Conservation (phyloP, 2,113 vertebrate species). For the Polyodon spathula region DNA sequence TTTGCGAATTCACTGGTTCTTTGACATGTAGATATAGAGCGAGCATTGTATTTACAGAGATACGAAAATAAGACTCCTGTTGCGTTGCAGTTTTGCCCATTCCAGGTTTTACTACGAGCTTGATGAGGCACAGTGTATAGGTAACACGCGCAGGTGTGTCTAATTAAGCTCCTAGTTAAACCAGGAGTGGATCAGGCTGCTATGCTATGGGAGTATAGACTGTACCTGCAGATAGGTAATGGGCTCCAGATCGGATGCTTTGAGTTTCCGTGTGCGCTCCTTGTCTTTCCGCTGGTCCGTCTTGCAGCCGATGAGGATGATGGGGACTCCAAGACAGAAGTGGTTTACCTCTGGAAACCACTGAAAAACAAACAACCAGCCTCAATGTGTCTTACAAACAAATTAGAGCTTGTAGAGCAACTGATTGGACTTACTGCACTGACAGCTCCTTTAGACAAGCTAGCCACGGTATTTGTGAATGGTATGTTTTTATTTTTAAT, state of each 20-base stretch:
- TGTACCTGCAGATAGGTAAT: slow-evolving; percentile 81
- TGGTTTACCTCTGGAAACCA: slow-evolving; percentile 89
- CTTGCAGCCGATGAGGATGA: slow-evolving; percentile 92
- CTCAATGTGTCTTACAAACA: background rate
- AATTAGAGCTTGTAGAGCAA: background rate
- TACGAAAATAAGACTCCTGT: no score
- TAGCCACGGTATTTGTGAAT: background rate
- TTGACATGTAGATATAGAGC: no score
- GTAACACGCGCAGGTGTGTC: background rate
- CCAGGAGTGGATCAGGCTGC: background rate
- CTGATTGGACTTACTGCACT: background rate
- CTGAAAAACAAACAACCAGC: slow-evolving; percentile 36
- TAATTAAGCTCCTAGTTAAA: no score
- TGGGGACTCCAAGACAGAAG: slow-evolving; percentile 74
- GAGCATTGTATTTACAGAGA: no score
- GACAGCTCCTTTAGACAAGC: background rate
- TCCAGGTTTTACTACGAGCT: no score
- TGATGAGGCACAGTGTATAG: no score
- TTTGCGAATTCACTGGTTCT: no score
- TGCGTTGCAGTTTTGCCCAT: no score
- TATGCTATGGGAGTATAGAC: background rate
- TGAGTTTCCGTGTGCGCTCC: slow-evolving; percentile 75
- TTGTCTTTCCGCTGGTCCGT: slow-evolving; percentile 89
- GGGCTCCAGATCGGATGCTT: slow-evolving; percentile 63
- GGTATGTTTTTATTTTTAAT: no score